Conservation (phyloP, 2,113 vertebrate genomes). For the Gallinago undulata region DNA sequence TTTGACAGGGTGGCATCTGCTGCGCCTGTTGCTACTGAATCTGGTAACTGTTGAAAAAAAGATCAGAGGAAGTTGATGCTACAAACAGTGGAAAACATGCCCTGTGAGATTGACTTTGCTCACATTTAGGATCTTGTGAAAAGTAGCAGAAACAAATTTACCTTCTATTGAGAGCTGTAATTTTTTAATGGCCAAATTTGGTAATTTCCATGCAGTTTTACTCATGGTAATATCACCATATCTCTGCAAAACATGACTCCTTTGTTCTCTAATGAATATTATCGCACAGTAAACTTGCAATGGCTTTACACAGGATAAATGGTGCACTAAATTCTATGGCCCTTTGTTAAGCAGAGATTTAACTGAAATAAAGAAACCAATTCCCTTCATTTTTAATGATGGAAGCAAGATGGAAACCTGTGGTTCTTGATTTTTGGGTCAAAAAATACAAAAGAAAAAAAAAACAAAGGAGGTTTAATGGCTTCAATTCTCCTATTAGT, state of each 20-base stretch:
- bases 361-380: background rate
- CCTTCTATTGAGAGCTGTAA: background rate
- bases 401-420: background rate
- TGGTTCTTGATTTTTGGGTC: background rate
- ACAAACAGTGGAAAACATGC: background rate
- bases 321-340: background rate
- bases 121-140: background rate
- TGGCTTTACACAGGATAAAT: background rate
- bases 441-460: background rate
- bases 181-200: background rate
- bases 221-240: background rate
- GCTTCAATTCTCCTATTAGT: background rate
- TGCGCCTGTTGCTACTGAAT: background rate
- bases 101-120: background rate
- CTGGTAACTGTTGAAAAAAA: background rate
- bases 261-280: background rate
- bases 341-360: background rate
- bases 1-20: background rate
- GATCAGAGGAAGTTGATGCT: background rate
- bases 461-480: background rate
- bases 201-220: background rate
- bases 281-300: background rate
- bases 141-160: background rate
- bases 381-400: background rate
- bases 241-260: background rate